phyloP scores from a whole-genome alignment of 2,888 invertebrate genomes.

The Salticus scenicus region DNA sequence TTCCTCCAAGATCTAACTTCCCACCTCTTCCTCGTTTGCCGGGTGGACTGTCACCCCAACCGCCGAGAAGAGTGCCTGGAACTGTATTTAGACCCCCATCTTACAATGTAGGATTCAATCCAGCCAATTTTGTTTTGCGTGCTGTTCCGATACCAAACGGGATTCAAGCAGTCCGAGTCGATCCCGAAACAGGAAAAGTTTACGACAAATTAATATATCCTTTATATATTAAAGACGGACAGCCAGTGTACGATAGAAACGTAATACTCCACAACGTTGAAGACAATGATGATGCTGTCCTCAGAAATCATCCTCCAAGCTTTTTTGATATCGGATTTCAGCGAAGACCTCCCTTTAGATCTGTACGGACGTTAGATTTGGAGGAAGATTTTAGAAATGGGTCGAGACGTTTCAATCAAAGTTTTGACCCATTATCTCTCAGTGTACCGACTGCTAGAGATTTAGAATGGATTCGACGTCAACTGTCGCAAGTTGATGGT shows the following conservation, averaged over 20 bases:
- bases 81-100: slow-evolving; percentile 30
- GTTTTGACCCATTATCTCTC: slow-evolving; percentile 22
- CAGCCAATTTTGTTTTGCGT: slow-evolving; percentile 49
- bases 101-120: slow-evolving; percentile 8
- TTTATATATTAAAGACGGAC: slow-evolving; percentile 31
- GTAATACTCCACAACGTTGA: slow-evolving; percentile 49
- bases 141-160: slow-evolving; percentile 65
- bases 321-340: slow-evolving; percentile 36
- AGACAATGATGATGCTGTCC: slow-evolving; percentile 29
- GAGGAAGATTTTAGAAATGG: not conserved
- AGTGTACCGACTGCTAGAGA: slow-evolving; percentile 47
- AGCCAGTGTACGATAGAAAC: slow-evolving; percentile 46
- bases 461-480: slow-evolving; percentile 34
- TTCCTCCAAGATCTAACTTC: slow-evolving; percentile 19
- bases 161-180: slow-evolving; percentile 60
- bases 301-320: slow-evolving; percentile 10
- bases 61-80: not conserved
- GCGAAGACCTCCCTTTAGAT: slow-evolving; percentile 15
- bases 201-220: slow-evolving; percentile 51
- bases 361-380: not conserved
- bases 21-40: slow-evolving; percentile 11
- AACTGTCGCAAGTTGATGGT: slow-evolving; percentile 35
- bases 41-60: not conserved
- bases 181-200: slow-evolving; percentile 43
- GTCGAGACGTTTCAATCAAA: slow-evolving; percentile 4